Evolutionary conservation across 2,888 invertebrate species (phyloP), one percentile per base, ranked within the genome.

Genomic region (Lithophane leautieri): DNA sequence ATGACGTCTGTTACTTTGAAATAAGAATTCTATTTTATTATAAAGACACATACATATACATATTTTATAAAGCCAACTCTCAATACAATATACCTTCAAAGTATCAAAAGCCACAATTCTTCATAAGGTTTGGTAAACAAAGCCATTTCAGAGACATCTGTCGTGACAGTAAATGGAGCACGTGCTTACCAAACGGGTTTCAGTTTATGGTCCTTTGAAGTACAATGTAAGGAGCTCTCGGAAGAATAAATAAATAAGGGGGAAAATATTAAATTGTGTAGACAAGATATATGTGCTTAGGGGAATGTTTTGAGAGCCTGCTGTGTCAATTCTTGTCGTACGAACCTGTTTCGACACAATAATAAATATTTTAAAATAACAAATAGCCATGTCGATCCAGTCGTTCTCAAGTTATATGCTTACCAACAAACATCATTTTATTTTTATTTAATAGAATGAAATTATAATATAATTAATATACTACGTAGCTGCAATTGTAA

Each of bases 141-240:
- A 77, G 70, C n/a, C 56, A 61, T 82, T 72, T 77, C 66, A 63
- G 63, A 54, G 61, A 79, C 84, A 84, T 79, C 83, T 83, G 84
- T 62, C 28, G 70, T n/a, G 44, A 74, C 77, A 82, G 75, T 85
- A 84, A 84, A 85, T 85, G 70, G 67, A 14, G 71, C 85, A 79
- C 80, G 85, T 83, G 79, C 78, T 80, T 42, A 78, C 82, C 70
- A 72, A 74, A 77, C 69, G 66, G 70, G 67, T 68, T 61, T 34
- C 63, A 73, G 61, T 84, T 85, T 84, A 85, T 83, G 77, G 47
- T 56, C 61, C 65, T 77, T 82, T 42, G 62, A 82, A 74, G 70
- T 62, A 82, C 83, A 72, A 54, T 85, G 85, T 80, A 84, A 77
- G 79, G 28, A 68, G 58, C 42, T 72, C 62, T 67, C 69, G 65